phyloP scores from a whole-genome alignment of 2,113 vertebrate species.

The Pelodiscus sinensis region DNA sequence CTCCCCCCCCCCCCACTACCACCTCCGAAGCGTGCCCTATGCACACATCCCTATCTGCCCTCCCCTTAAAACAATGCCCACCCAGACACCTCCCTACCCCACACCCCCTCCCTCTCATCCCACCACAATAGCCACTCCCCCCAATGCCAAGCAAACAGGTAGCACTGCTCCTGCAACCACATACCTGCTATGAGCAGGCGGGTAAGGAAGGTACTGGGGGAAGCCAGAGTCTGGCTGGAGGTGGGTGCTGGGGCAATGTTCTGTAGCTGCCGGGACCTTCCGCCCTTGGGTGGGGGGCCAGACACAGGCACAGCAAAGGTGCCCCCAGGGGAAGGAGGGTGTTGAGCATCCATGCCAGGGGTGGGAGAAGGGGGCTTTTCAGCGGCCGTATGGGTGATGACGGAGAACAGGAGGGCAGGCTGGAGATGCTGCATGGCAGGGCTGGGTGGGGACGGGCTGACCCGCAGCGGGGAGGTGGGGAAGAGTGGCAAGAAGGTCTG shows the following conservation, averaged over 20 bases:
- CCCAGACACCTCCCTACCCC: not conserved
- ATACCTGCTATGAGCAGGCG: not conserved
- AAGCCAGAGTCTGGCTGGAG: not conserved
- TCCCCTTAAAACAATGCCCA: not conserved
- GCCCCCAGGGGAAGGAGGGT: not conserved
- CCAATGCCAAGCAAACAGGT: not conserved
- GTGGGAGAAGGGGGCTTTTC: not conserved
- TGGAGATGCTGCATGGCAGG: not conserved
- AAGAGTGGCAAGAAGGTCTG: slow-evolving; percentile 30
- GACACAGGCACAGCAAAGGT: not conserved
- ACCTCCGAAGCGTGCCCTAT: not conserved
- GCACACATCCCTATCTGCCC: not conserved
- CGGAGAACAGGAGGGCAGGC: not conserved
- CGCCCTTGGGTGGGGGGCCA: not conserved
- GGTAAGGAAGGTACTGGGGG: not conserved
- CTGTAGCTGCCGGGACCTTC: not conserved
- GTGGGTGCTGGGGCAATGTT: not conserved
- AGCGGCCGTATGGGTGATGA: not conserved
- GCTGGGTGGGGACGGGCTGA: not conserved
- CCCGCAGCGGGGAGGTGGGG: not conserved
- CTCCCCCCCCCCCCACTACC: too few relatives aligned
- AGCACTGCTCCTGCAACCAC: not conserved
- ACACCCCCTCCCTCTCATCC: not conserved
- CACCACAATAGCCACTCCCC: not conserved
- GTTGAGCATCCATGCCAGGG: not conserved